Evolutionary conservation across 1,140 invertebrate species (phyloP).

Genomic region (Caenorhabditis brenneri): DNA sequence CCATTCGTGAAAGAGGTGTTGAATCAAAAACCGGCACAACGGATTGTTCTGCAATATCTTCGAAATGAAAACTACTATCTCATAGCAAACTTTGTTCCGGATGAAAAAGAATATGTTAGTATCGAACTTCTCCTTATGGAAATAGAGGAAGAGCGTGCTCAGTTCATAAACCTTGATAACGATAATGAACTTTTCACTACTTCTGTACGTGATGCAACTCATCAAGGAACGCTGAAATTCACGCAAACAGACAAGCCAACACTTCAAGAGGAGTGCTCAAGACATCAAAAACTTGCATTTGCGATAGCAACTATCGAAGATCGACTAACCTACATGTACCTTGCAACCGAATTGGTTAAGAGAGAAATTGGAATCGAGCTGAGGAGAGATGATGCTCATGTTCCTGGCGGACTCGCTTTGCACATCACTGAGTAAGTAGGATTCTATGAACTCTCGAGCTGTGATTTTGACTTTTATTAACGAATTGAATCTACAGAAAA

Average conservation of each 20-base stretch:
- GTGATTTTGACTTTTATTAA: too few species aligned
- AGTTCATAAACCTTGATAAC: slow-evolving; percentile 1
- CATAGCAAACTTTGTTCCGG: background rate
- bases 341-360: background rate
- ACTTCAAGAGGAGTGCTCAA: slow-evolving; percentile 1
- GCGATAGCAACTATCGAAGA: slow-evolving; percentile 28
- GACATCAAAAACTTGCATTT: slow-evolving; percentile 5
- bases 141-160: background rate
- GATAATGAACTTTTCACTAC: background rate
- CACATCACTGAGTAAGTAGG: background rate
- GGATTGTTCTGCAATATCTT: background rate
- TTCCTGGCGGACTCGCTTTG: background rate
- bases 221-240: slow-evolving; percentile 2
- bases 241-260: background rate
- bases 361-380: slow-evolving; percentile 8
- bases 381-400: slow-evolving; percentile 3
- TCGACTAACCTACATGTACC: background rate
- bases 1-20: slow-evolving; percentile 45
- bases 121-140: background rate
- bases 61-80: slow-evolving; percentile 18
- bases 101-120: background rate
- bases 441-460: background rate
- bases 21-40: background rate
- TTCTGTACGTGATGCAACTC: background rate
- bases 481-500: too few species aligned